Base-by-base conservation (phyloP, 2,888 invertebrate species). In the Folsomia candida region DNA sequence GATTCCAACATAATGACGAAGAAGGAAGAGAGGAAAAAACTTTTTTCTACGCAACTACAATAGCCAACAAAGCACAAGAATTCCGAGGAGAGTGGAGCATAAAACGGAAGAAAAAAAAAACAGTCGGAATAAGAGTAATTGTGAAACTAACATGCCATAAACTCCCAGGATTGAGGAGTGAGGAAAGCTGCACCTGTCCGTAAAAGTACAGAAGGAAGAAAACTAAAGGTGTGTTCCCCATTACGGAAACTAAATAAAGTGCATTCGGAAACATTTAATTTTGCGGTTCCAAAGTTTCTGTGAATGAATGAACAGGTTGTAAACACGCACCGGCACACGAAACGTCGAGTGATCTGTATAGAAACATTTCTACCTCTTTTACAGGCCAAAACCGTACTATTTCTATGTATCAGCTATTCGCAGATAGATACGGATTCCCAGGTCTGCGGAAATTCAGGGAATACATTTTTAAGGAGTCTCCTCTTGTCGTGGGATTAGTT, bases 211-310 rank as follows among this genome's bases (percentile, higher is more conserved):
- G 18, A 54, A 6, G n/a, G 6, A 37, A 54, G 54, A 6, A 54
- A 54, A 54, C 22, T 20, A 14, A 6, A 20, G 20, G 20, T 54
- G 54, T 54, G 6, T 54, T 18, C 22, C n/a, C 54, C 22, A 20
- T 54, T 54, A 54, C 54, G 20, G 22, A 54, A 54, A 37, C 37
- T 4, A 14, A 20, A 22, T 54, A 54, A 54, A 54, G 54, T 54
- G 54, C 54, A 54, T 54, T 54, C 54, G 54, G 54, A 54, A 54
- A 54, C 54, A 54, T 54, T 54, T 54, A 14, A 54, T 54, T 54
- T 54, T 54, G 6, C 11, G 4, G 54, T 6, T 22, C 6, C 54
- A 20, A 54, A 54, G n/a, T 4, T 54, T 54, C n/a, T 37, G 4
- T n/a, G n/a, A n/a, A 14, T 37, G 37, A 37, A 37, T 37, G 37